A percentile compares a stretch with the other conserved stretches of the same genome.
Conservation (phyloP, 2,113 vertebrate genomes). For the Pseudois nayaur region DNA sequence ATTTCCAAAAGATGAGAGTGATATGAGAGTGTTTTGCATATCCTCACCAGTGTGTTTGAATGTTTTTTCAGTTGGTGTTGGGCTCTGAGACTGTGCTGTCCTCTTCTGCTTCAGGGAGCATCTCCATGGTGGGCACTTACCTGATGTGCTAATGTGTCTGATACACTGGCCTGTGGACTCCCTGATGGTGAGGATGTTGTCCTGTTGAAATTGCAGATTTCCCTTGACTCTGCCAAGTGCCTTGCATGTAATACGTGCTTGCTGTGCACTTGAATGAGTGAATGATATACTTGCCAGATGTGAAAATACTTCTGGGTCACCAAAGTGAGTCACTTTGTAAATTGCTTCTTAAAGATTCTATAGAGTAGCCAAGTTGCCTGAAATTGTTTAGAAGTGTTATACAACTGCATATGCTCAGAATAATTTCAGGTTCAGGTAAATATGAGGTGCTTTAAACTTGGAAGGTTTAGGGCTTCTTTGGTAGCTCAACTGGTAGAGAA, state of each 20-base stretch:
- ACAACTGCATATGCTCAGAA: neutral
- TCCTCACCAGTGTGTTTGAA: neutral
- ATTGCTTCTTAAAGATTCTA: neutral
- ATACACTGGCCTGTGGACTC: neutral
- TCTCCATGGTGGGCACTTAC: neutral
- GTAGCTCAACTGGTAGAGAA: neutral
- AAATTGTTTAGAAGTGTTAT: neutral
- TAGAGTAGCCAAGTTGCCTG: neutral
- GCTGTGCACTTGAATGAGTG: neutral
- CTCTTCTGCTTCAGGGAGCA: neutral
- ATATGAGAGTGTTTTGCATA: neutral
- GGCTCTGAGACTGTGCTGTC: neutral
- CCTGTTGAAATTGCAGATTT: neutral
- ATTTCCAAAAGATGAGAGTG: neutral
- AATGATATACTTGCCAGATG: neutral
- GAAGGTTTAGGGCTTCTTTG: neutral
- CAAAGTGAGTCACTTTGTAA: neutral
- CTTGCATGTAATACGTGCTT: neutral
- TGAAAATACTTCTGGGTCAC: neutral
- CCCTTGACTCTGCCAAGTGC: neutral
- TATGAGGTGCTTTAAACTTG: neutral
- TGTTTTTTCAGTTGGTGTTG: neutral
- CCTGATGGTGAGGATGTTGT: neutral
- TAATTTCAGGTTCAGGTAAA: constrained; percentile 16
- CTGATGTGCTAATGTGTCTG: neutral